Percentiles rank a stretch among this genome's conserved stretches.
These are phyloP conservation scores for Arrhamphus sclerolepis DNA, from an alignment of 2,797 vertebrate genomes.

Conservation along the genomic window DNA sequence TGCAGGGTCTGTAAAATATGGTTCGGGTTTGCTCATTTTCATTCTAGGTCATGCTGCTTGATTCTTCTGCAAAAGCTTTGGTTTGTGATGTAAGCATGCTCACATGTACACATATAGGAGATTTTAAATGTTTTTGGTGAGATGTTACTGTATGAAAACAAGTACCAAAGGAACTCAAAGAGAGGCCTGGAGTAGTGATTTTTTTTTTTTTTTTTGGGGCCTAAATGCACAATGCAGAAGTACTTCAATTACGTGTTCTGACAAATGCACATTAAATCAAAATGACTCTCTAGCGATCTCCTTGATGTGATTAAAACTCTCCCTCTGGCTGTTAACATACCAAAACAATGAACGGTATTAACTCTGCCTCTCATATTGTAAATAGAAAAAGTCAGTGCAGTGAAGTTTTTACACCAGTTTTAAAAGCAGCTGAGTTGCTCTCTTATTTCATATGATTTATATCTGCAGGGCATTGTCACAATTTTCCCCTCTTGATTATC, in stretches of 20 bases:
- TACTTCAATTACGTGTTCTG: slow-evolving; percentile 39
- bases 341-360: slow-evolving; percentile 29
- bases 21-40: slow-evolving; percentile 8
- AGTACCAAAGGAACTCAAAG: slow-evolving; percentile 23
- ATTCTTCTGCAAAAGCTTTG: slow-evolving; percentile 18
- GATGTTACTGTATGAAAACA: slow-evolving; percentile 8
- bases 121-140: slow-evolving; percentile 10
- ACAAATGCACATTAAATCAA: slow-evolving; percentile 34
- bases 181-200: background rate
- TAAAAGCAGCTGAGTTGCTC: slow-evolving; percentile 26
- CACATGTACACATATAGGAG: slow-evolving; percentile 12
- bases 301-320: slow-evolving; percentile 49
- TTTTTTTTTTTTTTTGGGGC: slow-evolving; percentile 31
- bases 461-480: slow-evolving; percentile 30
- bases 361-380: slow-evolving; percentile 22
- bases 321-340: slow-evolving; percentile 39
- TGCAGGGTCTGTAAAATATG: too few relatives aligned
- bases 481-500: slow-evolving; percentile 46
- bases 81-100: slow-evolving; percentile 19
- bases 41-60: slow-evolving; percentile 20
- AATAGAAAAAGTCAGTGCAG: slow-evolving; percentile 25
- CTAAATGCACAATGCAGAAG: slow-evolving; percentile 17
- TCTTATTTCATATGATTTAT: slow-evolving; percentile 54
- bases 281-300: slow-evolving; percentile 22
- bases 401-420: slow-evolving; percentile 33